A percentile compares a stretch with the other conserved stretches of the same genome.
Conservation (phyloP, 2,797 vertebrate species). For the Xyrichtys novacula region DNA sequence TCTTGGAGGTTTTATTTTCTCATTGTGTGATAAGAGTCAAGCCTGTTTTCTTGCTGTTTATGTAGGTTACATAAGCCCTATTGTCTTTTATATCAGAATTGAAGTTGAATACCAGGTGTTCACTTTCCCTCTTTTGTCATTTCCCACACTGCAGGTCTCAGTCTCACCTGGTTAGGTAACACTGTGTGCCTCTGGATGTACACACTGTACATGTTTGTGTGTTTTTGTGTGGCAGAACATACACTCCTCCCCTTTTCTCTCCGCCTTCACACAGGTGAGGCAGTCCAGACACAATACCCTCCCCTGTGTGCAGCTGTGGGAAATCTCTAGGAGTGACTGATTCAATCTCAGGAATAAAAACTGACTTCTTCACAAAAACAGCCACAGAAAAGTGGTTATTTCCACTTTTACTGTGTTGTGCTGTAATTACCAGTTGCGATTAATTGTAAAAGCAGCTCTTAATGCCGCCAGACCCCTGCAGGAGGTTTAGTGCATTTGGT, state of each 20-base stretch:
- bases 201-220: slow-evolving; percentile 40
- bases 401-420: background rate
- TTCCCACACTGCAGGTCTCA: slow-evolving; percentile 60
- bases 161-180: slow-evolving; percentile 63
- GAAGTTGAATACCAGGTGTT: slow-evolving; percentile 53
- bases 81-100: slow-evolving; percentile 22
- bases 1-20: background rate
- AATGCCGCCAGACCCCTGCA: slow-evolving; percentile 32
- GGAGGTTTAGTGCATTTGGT: slow-evolving; percentile 57
- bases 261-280: slow-evolving; percentile 42
- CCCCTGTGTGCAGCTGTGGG: slow-evolving; percentile 52
- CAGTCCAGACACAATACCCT: slow-evolving; percentile 51
- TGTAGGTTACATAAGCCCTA: background rate
- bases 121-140: slow-evolving; percentile 62
- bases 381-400: background rate
- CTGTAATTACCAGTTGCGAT: slow-evolving; percentile 30
- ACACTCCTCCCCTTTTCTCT: slow-evolving; percentile 20
- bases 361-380: background rate
- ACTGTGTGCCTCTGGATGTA: slow-evolving; percentile 13
- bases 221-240: slow-evolving; percentile 34
- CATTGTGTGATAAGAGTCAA: background rate
- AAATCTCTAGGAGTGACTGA: slow-evolving; percentile 28
- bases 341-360: slow-evolving; percentile 7
- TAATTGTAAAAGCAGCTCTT: slow-evolving; percentile 26
- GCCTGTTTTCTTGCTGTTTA: background rate